A percentile compares a stretch with the other conserved stretches of the same genome.
Evolutionary conservation across 35 echinoderm and acorn worm species (phyloP).

Genomic region (Heliocidaris erythrogramma): DNA sequence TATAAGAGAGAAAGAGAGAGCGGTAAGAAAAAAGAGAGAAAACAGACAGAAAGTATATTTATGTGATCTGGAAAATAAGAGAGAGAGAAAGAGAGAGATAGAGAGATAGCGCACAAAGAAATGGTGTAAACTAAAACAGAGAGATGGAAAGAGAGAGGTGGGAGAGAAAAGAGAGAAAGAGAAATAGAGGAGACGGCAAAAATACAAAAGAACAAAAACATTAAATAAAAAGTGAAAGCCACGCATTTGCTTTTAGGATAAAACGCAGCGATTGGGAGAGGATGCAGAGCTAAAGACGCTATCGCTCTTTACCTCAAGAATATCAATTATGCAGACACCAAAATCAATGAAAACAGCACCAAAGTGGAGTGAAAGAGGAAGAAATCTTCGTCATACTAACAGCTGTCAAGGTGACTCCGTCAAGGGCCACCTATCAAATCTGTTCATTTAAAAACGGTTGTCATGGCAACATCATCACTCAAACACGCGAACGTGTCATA

Average conservation of each 20-base stretch:
- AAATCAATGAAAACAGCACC: neutral
- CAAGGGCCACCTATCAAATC: neutral
- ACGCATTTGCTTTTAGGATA: neutral
- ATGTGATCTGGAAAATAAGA: no score
- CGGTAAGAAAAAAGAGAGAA: no score
- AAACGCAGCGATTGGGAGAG: neutral
- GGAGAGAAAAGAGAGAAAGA: no score
- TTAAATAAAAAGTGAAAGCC: neutral
- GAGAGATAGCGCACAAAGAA: no score
- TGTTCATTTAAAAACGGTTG: neutral
- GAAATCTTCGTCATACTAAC: neutral
- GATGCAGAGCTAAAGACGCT: neutral
- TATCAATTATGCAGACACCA: neutral
- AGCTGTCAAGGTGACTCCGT: conserved; percentile 25
- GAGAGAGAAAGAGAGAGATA: no score
- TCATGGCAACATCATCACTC: conserved; percentile 20
- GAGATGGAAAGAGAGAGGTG: no score
- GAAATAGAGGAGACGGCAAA: neutral
- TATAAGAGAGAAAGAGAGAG: no score
- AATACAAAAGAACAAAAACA: neutral
- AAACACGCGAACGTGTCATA: conserved; percentile 33
- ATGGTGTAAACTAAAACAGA: no score
- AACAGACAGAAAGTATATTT: no score
- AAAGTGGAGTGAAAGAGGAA: neutral
- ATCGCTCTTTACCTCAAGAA: neutral